Base-by-base conservation (phyloP, 2,888 invertebrate species). In the Phorcus lineatus region DNA sequence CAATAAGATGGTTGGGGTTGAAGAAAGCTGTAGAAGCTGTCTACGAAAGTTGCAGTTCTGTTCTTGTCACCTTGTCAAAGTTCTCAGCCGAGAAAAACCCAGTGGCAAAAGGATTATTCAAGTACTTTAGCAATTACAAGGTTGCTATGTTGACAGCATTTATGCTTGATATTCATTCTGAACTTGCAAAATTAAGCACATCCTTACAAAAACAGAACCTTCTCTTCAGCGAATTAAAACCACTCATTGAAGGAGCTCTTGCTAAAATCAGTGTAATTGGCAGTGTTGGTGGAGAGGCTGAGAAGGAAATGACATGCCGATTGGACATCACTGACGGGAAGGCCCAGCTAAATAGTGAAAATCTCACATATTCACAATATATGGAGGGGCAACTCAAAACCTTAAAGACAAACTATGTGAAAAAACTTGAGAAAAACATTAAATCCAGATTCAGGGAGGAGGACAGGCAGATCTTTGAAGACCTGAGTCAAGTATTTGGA, bases 1-100 rank as follows among this genome's bases (percentile, higher is more conserved):
- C 79, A 11, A 79, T 85, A 7, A 52, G 82, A 16, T 86, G 85
- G 85, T 53, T 84, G 11, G 83, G 83, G 1, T 47, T 47, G 11
- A 57, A 84, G 17, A 77, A 55, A 54, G 75, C 86, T 24, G 85
- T 83, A 22, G 75, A 75, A 28, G 82, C 84, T 31, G 86, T 83
- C 0, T 84, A 19, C 77, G 78, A 81, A n/a, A 77, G 74, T 13
- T 83, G 80, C 57, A 31, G 16, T 1, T 82, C 82, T 19, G 82
- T 85, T 2, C 40, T 83, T 13, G 75, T 78, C 47, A 83, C 82
- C 17, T 24, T 85, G 0, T 82, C 84, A 19, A 74, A 67, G 0
- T 79, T 80, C 79, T 80, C 86, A 28, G 79, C 28, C 7, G 82
- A 83, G 31, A 78, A 84, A 2, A 77, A 76, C 53, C 6, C 76